phyloP scores from a whole-genome alignment of 1,140 invertebrate genomes.

The Drosophila eugracilis region DNA sequence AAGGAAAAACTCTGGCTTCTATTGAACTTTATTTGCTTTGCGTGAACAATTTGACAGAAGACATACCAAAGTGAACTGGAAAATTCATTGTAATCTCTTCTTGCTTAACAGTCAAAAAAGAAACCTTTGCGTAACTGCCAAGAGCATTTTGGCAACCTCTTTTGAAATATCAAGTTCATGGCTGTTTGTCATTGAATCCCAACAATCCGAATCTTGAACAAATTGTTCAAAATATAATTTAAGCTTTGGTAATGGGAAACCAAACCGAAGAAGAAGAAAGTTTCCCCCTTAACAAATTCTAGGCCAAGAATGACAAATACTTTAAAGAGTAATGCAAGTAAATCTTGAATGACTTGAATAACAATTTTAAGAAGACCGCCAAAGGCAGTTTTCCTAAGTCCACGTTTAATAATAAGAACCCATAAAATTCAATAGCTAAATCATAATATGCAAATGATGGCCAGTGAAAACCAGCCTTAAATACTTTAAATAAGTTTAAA shows the following conservation, averaged over 20 bases:
- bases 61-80: not conserved
- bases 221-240: conserved; percentile 9
- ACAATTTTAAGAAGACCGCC: conserved; percentile 27
- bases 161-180: conserved; percentile 6
- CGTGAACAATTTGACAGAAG: not conserved
- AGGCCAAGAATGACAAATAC: not conserved
- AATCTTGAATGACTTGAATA: conserved; percentile 24
- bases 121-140: not conserved
- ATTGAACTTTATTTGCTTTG: not conserved
- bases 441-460: conserved; percentile 71
- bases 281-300: conserved; percentile 12
- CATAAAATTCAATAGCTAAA: conserved; percentile 50
- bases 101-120: not conserved
- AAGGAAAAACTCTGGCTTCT: not conserved
- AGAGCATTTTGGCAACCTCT: not conserved
- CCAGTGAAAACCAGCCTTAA: conserved; percentile 39
- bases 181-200: not conserved
- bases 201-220: not conserved
- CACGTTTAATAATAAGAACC: conserved; percentile 28
- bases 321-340: conserved; percentile 39
- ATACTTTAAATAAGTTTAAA: conserved; percentile 31
- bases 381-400: conserved; percentile 24
- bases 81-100: not conserved
- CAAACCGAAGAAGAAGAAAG: conserved; percentile 12
- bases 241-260: conserved; percentile 22